Evolutionary conservation across 2,113 vertebrate species (phyloP).

Genomic region (Bos javanicus): DNA sequence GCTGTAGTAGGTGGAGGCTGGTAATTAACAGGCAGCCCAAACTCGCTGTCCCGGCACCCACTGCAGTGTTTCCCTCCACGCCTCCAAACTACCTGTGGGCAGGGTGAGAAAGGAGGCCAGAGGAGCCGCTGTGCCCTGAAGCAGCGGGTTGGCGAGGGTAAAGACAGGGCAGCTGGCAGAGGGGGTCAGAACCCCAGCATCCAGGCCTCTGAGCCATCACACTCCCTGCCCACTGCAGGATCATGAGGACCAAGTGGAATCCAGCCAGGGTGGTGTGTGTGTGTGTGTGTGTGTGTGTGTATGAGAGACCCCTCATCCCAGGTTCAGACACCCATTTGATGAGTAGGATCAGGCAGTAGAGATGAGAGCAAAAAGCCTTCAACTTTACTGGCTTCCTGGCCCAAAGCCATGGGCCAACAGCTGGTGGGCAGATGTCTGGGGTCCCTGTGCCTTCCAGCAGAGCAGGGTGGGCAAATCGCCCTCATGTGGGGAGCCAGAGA

Average conservation of each 20-base stretch:
- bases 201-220: neutral
- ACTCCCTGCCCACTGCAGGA: neutral
- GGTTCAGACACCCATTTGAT: neutral
- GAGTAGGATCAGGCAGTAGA: neutral
- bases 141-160: neutral
- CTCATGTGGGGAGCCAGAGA: neutral
- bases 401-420: neutral
- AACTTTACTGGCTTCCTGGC: neutral
- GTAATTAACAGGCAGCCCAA: neutral
- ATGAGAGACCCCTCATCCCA: neutral
- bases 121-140: neutral
- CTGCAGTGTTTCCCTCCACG: neutral
- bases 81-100: neutral
- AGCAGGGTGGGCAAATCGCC: neutral
- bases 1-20: neutral
- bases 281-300: no score
- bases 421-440: neutral
- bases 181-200: neutral
- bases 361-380: neutral
- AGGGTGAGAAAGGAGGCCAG: neutral
- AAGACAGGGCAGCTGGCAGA: neutral
- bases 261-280: neutral
- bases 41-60: neutral
- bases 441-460: neutral
- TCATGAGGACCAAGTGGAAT: neutral